phyloP scores from a whole-genome alignment of 2,797 vertebrate genomes.

The Numenius phaeopus region DNA sequence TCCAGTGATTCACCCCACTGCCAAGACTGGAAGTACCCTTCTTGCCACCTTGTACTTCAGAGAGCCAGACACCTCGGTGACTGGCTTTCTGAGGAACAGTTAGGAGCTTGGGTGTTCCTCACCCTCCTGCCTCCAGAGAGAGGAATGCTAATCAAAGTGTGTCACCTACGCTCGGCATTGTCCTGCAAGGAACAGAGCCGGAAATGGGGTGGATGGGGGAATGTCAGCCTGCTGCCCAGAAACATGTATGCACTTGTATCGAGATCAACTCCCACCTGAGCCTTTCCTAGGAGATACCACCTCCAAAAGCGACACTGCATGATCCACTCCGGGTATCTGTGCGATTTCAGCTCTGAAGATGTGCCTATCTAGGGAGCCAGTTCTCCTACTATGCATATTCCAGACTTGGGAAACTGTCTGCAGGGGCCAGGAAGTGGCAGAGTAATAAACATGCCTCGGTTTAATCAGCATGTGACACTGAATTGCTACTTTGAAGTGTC shows the following conservation, averaged over 20 bases:
- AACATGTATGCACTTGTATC: accelerated
- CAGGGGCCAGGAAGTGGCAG: constrained; percentile 20
- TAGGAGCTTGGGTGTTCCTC: background rate
- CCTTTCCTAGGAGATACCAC: background rate
- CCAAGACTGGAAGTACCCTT: background rate
- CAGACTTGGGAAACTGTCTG: constrained; percentile 38
- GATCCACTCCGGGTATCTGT: background rate
- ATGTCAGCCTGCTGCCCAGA: background rate
- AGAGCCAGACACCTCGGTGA: background rate
- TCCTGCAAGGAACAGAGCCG: background rate
- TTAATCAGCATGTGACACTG: background rate
- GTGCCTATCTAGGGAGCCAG: background rate
- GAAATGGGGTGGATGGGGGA: background rate
- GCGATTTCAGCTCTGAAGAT: background rate
- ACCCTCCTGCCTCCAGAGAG: background rate
- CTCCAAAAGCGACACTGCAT: accelerated
- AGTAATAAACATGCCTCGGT: background rate
- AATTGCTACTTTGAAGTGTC: constrained; percentile 19
- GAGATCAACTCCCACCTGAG: background rate
- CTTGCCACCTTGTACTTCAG: background rate
- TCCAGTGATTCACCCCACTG: background rate
- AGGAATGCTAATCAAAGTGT: background rate
- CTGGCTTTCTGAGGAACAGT: background rate
- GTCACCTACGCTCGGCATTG: background rate
- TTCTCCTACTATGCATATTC: constrained; percentile 8